Conservation (phyloP, 2,888 invertebrate species). For the Ormyrus rosae region DNA sequence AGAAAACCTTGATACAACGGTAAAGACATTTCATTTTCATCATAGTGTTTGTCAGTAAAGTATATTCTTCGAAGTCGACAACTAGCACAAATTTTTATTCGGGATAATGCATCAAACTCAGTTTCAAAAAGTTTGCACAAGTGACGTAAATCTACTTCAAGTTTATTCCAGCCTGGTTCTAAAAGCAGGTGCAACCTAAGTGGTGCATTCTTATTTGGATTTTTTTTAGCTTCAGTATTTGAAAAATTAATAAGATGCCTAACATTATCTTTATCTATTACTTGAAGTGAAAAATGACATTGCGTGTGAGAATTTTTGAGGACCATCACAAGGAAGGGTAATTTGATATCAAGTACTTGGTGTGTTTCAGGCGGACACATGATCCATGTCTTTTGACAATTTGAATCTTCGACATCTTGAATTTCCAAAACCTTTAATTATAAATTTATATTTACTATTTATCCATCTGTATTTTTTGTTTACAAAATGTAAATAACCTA, state of each 20-base stretch:
- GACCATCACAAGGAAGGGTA: constrained; percentile 95
- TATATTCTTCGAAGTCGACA: constrained; percentile 92
- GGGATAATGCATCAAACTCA: constrained; percentile 90
- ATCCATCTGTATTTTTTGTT: not conserved
- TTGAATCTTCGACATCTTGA: constrained; percentile 93
- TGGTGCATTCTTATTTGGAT: constrained; percentile 67
- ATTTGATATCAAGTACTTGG: constrained; percentile 92
- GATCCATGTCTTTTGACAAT: constrained; percentile 94
- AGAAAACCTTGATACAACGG: constrained; percentile 67
- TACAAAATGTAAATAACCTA: constrained; percentile 47
- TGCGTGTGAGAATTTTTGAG: constrained; percentile 96
- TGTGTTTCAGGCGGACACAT: constrained; percentile 94
- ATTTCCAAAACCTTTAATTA: constrained; percentile 91
- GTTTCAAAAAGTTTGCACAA: constrained; percentile 94
- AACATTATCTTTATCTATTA: constrained; percentile 69
- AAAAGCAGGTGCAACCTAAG: constrained; percentile 81
- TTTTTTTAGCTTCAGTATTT: constrained; percentile 65
- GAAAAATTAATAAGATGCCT: constrained; percentile 48
- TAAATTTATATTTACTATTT: not conserved
- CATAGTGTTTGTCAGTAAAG: constrained; percentile 81
- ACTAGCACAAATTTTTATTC: constrained; percentile 96
- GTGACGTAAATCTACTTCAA: constrained; percentile 95
- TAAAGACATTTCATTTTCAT: constrained; percentile 63
- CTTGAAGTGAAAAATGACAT: constrained; percentile 97
- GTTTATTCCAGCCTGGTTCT: constrained; percentile 96